A percentile compares a stretch with the other conserved stretches of the same genome.
Evolutionary conservation across 2,797 vertebrate species (phyloP).

Genomic region (Danio tinwini): DNA sequence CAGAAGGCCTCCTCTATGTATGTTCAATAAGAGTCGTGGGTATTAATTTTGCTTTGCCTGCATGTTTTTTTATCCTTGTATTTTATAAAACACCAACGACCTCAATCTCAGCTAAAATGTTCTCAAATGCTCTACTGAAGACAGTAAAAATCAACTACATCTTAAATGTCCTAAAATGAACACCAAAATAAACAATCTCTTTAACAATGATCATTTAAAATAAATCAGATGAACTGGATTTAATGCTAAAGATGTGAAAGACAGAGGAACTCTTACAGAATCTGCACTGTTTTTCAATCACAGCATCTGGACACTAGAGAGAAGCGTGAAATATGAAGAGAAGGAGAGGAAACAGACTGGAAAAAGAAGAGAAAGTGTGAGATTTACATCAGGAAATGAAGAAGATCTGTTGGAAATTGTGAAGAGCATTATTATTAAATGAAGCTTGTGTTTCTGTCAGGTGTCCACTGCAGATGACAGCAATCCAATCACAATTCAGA

Average conservation of each 20-base stretch:
- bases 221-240: too few species aligned
- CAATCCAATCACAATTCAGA: background rate
- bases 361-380: background rate
- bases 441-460: constrained; percentile 1
- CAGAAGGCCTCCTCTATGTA: too few species aligned
- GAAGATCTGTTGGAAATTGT: background rate
- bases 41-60: too few species aligned
- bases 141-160: too few species aligned
- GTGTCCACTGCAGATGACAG: background rate
- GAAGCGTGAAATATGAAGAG: background rate
- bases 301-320: constrained; percentile 50
- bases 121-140: too few species aligned
- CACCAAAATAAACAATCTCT: too few species aligned
- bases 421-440: background rate
- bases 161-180: too few species aligned
- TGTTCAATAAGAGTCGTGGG: too few species aligned
- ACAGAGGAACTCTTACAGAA: constrained; percentile 44
- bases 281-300: constrained; percentile 26
- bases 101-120: too few species aligned
- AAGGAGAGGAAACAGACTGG: constrained; percentile 5
- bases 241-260: constrained; percentile 2
- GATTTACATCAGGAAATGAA: background rate
- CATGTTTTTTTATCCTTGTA: too few species aligned
- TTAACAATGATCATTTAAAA: too few species aligned
- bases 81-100: too few species aligned